Evolutionary conservation across 2,888 invertebrate species (phyloP).

Genomic region (Eupithecia pulchellata): DNA sequence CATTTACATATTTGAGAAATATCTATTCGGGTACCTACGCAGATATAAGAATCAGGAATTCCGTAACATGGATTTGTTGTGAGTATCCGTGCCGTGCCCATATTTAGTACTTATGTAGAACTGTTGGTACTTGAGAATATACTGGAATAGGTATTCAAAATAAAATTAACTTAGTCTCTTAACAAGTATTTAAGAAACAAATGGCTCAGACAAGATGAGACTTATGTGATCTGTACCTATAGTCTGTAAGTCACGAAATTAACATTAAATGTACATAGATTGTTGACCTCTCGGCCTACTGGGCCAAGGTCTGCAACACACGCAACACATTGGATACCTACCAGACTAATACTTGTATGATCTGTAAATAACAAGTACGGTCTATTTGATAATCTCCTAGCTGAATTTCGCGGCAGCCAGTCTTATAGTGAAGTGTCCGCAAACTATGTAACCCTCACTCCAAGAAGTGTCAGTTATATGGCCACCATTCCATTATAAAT

Average conservation of each 20-base stretch:
- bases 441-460: not conserved
- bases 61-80: too few species aligned
- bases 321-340: not conserved
- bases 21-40: too few species aligned
- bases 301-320: not conserved
- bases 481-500: not conserved
- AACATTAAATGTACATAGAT: conserved; percentile 3
- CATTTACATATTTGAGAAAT: too few species aligned
- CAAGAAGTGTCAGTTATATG: not conserved
- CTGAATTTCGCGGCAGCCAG: not conserved
- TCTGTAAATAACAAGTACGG: not conserved
- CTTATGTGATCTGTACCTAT: not conserved
- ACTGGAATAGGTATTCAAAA: too few species aligned
- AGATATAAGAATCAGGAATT: too few species aligned
- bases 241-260: not conserved
- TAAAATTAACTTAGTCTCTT: not conserved
- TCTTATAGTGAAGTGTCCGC: not conserved
- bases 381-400: too few species aligned
- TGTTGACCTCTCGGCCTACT: not conserved
- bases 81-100: too few species aligned
- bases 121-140: too few species aligned
- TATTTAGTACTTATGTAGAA: too few species aligned
- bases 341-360: not conserved
- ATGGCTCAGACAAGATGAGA: not conserved
- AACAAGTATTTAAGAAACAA: conserved; percentile 2